Percentiles rank a stretch among this genome's conserved stretches.
Conservation (phyloP, 2,888 invertebrate species). For the Limnephilus lunatus region DNA sequence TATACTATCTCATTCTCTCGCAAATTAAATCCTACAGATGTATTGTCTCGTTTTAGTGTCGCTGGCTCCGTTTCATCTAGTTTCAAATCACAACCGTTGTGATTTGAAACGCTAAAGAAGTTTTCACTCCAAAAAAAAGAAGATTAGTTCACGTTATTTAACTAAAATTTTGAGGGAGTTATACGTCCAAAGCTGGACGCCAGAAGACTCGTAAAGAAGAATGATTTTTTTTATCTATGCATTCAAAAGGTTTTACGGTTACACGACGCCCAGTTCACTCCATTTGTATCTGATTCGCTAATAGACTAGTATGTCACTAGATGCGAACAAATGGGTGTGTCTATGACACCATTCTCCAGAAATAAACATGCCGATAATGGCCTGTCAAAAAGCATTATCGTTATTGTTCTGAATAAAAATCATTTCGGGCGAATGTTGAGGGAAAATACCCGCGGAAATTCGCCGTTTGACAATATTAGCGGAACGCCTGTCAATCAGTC, state of each 20-base stretch:
- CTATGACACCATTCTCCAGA: constrained; percentile 43
- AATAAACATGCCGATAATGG: constrained; percentile 53
- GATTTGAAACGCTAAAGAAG: too few relatives aligned
- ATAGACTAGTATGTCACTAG: not conserved
- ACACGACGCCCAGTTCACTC: not conserved
- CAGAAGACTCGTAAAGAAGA: too few relatives aligned
- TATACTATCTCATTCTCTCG: too few relatives aligned
- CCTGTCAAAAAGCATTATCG: constrained; percentile 49
- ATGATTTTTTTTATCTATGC: too few relatives aligned
- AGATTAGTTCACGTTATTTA: not conserved
- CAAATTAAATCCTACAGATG: too few relatives aligned
- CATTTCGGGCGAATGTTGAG: constrained; percentile 30
- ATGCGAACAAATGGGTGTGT: constrained; percentile 32
- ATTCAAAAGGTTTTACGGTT: not conserved
- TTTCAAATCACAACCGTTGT: too few relatives aligned
- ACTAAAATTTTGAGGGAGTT: too few relatives aligned
- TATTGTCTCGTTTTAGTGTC: too few relatives aligned
- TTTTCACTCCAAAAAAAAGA: not conserved
- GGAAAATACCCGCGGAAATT: not conserved
- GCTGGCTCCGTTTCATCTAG: too few relatives aligned
- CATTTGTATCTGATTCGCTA: not conserved
- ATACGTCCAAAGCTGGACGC: too few relatives aligned
- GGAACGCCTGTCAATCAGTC: constrained; percentile 7
- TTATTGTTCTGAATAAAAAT: constrained; percentile 43
- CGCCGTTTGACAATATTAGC: constrained; percentile 16